Base-by-base conservation (phyloP, 2,113 vertebrate species). In the Ageneiosus marmoratus region DNA sequence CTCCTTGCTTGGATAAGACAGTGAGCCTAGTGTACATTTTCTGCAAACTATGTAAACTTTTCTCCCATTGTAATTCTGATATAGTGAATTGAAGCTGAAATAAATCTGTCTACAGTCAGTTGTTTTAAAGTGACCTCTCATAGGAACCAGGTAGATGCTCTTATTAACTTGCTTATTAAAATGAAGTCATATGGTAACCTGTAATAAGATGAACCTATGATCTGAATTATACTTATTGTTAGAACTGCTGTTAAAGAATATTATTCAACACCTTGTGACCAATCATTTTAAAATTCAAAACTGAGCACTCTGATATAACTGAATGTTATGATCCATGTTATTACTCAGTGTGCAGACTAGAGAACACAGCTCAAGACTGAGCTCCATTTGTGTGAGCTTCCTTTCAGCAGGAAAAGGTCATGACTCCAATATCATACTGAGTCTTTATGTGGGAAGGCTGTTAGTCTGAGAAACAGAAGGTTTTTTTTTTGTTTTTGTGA, bases 391-490 rank as follows among this genome's bases (percentile, higher is more conserved):
- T 62, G 62, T 51, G 62, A 72, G 72, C 55, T 82, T 81, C 67
- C 13, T 81, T 82, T 73, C 80, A 60, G 69, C 51, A 55, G 58
- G 50, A 80, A 74, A 83, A 80, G 58, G 77, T 83, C 53, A n/a
- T 75, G 85, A 83, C 81, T 86, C 81, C 62, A 80, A 79, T 77
- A 70, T 80, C 85, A 77, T 58, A 83, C 77, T 22, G 81, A 60
- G 81, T 73, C 77, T 80, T 80, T 83, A 73, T 86, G 29, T 53
- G 62, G 44, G 80, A 65, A 77, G 78, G 32, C 79, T 83, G 73
- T 77, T 81, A 81, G 85, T 84, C 63, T 37, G 79, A 78, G 22
- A 72, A 55, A 44, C 72, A 80, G 72, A 77, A 50, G 13, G 69
- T 22, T 60, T 50, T 53, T 15, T 41, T 46, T 60, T 37, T 80